A percentile compares a stretch with the other conserved stretches of the same genome.
Conservation (phyloP, 2,113 vertebrate species). For the Ptyas mucosa region DNA sequence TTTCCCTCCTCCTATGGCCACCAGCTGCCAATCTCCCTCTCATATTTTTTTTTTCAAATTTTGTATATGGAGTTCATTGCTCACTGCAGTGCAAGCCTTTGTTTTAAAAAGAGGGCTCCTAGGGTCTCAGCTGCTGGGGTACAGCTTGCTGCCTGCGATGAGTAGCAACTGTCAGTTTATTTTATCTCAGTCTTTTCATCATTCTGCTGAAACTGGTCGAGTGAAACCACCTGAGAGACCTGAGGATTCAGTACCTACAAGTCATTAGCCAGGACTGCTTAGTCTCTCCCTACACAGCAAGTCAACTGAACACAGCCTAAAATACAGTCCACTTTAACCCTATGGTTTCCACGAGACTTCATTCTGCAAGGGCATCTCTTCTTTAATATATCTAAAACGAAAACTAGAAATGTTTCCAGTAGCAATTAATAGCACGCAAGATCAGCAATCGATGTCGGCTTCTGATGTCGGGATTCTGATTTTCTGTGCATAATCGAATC, state of each 20-base stretch:
- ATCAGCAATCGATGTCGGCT: neutral
- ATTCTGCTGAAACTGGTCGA: slow-evolving; percentile 85
- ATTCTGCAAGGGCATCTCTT: slow-evolving; percentile 22
- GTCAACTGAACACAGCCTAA: slow-evolving; percentile 74
- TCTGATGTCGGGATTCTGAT: slow-evolving; percentile 16
- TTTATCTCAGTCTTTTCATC: slow-evolving; percentile 99
- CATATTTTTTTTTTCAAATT: slow-evolving; percentile 47
- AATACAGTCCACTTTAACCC: slow-evolving; percentile 75
- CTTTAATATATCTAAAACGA: slow-evolving; percentile 8
- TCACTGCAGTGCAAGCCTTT: slow-evolving; percentile 80
- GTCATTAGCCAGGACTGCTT: slow-evolving; percentile 89
- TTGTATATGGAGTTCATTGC: slow-evolving; percentile 77
- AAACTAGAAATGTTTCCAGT: neutral
- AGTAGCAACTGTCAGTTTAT: slow-evolving; percentile 99
- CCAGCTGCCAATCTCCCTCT: slow-evolving; percentile 82
- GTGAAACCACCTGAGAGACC: slow-evolving; percentile 96
- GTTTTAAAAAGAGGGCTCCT: slow-evolving; percentile 82
- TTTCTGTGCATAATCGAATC: neutral
- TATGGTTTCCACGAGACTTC: slow-evolving; percentile 53
- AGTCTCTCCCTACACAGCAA: slow-evolving; percentile 73
- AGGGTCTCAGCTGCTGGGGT: slow-evolving; percentile 91
- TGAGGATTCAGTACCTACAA: slow-evolving; percentile 88
- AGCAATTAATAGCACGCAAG: neutral
- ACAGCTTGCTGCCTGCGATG: slow-evolving; percentile 87
- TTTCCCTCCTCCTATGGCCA: slow-evolving; percentile 74